These are phyloP conservation scores for Mesorhabditis spiculigera DNA, from an alignment of 2,888 invertebrate genomes.

Conservation along the genomic window DNA sequence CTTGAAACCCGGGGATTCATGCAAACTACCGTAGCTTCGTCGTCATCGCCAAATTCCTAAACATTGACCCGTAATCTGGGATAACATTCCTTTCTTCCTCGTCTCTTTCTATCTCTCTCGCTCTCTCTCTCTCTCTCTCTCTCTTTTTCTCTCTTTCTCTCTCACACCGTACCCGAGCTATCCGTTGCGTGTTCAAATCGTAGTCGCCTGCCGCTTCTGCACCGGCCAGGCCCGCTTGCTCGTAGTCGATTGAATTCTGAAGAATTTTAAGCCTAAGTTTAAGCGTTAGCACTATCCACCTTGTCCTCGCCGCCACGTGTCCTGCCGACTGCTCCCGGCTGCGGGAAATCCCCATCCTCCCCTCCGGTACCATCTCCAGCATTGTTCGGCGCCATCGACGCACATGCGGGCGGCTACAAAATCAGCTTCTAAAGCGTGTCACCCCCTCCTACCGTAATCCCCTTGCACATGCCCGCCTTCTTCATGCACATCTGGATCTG, in stretches of 20 bases:
- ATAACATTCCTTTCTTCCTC: constrained; percentile 9
- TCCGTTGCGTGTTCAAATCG: constrained; percentile 9
- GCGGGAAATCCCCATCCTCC: constrained; percentile 9
- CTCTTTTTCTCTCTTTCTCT: background rate
- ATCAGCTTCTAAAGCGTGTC: background rate
- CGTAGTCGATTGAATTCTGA: background rate
- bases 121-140: constrained; percentile 9
- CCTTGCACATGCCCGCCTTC: constrained; percentile 52
- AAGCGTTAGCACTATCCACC: background rate
- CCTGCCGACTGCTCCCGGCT: background rate
- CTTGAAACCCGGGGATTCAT: no score
- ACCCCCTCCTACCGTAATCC: constrained; percentile 44
- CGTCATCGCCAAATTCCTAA: no score
- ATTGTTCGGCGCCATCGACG: constrained; percentile 13
- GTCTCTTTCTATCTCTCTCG: constrained; percentile 1
- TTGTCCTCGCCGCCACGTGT: constrained; percentile 6
- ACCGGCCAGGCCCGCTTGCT: background rate
- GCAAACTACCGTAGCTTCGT: no score
- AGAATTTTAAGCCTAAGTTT: background rate
- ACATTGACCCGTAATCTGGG: background rate
- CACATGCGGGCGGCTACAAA: constrained; percentile 36
- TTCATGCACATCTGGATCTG: constrained; percentile 60
- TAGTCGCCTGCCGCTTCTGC: constrained; percentile 7
- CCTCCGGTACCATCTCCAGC: constrained; percentile 7
- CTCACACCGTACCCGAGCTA: constrained; percentile 10